Conservation (phyloP, 2,888 invertebrate species). For the Cylloceria caligata region DNA sequence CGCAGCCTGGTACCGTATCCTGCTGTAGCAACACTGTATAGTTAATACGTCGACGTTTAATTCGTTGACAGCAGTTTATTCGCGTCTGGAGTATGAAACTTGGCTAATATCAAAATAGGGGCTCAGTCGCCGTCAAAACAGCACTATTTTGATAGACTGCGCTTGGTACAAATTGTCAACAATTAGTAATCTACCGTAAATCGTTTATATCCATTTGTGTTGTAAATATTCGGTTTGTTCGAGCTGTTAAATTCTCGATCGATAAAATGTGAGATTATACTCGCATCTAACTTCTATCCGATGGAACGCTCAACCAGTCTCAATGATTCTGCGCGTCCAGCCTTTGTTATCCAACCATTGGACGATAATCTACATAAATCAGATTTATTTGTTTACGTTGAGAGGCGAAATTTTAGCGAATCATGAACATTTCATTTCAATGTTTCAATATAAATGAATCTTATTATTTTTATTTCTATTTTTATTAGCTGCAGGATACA, state of each 20-base stretch:
- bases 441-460: too few relatives aligned
- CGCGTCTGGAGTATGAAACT: slow-evolving; percentile 53
- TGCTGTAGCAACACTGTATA: slow-evolving; percentile 22
- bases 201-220: not conserved
- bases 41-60: slow-evolving; percentile 52
- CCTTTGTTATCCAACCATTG: not conserved
- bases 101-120: slow-evolving; percentile 38
- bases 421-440: too few relatives aligned
- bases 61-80: slow-evolving; percentile 58
- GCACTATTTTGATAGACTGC: not conserved
- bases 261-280: slow-evolving; percentile 8
- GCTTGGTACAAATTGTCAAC: slow-evolving; percentile 18
- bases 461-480: too few relatives aligned
- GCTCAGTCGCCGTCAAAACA: slow-evolving; percentile 24
- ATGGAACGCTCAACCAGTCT: not conserved
- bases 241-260: not conserved
- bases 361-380: not conserved
- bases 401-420: not conserved
- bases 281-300: not conserved
- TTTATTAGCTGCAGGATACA: too few relatives aligned
- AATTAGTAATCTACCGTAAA: not conserved
- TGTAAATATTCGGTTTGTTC: not conserved
- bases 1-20: slow-evolving; percentile 79
- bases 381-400: not conserved
- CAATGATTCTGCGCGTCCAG: not conserved